Percentiles rank a stretch among this genome's conserved stretches.
These are phyloP conservation scores for Mactra quadrangularis DNA, from an alignment of 1,140 invertebrate species.

Conservation along the genomic window DNA sequence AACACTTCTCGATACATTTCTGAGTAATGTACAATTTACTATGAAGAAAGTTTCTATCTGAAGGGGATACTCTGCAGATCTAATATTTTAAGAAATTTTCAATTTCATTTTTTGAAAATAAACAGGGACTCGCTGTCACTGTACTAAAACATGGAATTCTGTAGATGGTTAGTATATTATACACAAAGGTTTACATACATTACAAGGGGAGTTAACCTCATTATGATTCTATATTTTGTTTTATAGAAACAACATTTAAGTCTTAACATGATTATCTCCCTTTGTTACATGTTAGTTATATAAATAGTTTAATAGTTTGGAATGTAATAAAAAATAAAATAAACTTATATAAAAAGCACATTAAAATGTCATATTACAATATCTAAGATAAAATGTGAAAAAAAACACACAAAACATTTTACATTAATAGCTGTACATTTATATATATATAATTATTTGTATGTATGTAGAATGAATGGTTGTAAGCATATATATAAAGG, in stretches of 20 bases:
- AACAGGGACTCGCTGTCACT: too few relatives aligned
- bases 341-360: conserved; percentile 50
- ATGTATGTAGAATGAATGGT: not conserved
- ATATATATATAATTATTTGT: not conserved
- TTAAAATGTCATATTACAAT: conserved; percentile 25
- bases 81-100: too few relatives aligned
- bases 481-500: not conserved
- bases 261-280: not conserved
- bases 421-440: not conserved
- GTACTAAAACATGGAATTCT: too few relatives aligned
- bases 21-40: too few relatives aligned
- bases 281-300: not conserved
- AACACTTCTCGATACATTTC: too few relatives aligned
- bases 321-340: conserved; percentile 47
- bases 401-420: conserved; percentile 24
- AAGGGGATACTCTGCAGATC: too few relatives aligned
- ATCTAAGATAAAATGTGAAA: conserved; percentile 20
- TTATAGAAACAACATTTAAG: not conserved
- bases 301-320: conserved; percentile 1
- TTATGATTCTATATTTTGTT: not conserved
- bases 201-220: conserved; percentile 1
- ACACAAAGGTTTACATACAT: too few relatives aligned
- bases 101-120: too few relatives aligned
- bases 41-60: too few relatives aligned
- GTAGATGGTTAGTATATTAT: too few relatives aligned